A percentile compares a stretch with the other conserved stretches of the same genome.
Conservation (phyloP, 1,140 invertebrate species). For the Branchinecta lynchi region DNA sequence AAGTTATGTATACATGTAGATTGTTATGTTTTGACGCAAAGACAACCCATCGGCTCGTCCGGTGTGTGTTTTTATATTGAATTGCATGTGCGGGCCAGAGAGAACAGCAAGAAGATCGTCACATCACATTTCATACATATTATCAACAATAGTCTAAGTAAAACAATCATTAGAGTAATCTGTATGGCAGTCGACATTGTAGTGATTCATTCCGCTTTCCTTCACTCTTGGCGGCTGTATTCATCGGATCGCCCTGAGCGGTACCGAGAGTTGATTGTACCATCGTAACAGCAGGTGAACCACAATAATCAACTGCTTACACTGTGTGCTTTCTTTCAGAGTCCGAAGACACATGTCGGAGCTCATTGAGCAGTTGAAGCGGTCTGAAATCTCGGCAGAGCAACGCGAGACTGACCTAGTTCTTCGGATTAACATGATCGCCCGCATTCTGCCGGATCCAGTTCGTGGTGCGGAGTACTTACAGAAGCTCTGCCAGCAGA, state of each 20-base stretch:
- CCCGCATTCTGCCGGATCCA: constrained; percentile 71
- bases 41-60: too few relatives aligned
- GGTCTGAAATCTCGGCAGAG: constrained; percentile 28
- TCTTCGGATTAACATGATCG: constrained; percentile 40
- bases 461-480: constrained; percentile 83
- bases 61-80: too few relatives aligned
- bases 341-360: constrained; percentile 67
- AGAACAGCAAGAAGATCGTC: too few relatives aligned
- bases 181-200: background rate
- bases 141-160: too few relatives aligned
- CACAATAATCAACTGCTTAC: background rate
- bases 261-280: background rate
- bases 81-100: too few relatives aligned
- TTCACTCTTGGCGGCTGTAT: constrained; percentile 4
- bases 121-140: too few relatives aligned
- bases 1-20: too few relatives aligned
- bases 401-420: constrained; percentile 51
- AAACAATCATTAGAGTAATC: too few relatives aligned
- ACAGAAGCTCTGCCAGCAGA: constrained; percentile 66
- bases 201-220: constrained; percentile 12
- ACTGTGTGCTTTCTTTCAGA: constrained; percentile 30
- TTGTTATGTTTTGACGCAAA: too few relatives aligned
- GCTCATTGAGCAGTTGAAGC: constrained; percentile 47
- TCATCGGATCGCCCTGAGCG: background rate
- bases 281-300: background rate